A percentile compares a stretch with the other conserved stretches of the same genome.
phyloP scores from a whole-genome alignment of 2,888 invertebrate species.

The Eustalomyia histrio region DNA sequence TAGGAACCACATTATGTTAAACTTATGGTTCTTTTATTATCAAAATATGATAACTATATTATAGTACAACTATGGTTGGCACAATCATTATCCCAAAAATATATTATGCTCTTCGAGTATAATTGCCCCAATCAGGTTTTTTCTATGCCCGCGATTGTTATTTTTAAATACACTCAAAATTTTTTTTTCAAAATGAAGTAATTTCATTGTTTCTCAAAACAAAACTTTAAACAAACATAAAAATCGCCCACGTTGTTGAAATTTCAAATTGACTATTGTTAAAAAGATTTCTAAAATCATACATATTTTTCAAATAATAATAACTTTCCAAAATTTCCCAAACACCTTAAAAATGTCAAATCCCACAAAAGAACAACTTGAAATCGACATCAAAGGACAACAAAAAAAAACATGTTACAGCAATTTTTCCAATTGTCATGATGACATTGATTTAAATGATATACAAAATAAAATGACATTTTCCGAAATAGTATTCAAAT shows the following conservation, averaged over 20 bases:
- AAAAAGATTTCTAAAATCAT: background rate
- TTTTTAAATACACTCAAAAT: too few species aligned
- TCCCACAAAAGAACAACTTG: constrained; percentile 55
- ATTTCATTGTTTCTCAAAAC: background rate
- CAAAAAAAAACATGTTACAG: constrained; percentile 17
- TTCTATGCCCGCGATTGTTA: too few species aligned
- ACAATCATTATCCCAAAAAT: too few species aligned
- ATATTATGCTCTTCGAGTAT: too few species aligned
- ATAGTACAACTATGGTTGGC: too few species aligned
- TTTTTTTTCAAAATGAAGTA: too few species aligned
- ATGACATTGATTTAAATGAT: constrained; percentile 74
- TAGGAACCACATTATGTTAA: too few species aligned
- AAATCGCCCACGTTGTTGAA: background rate
- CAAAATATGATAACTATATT: too few species aligned
- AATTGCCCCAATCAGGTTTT: too few species aligned
- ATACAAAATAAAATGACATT: constrained; percentile 73
- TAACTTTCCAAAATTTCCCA: background rate
- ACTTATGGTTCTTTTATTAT: too few species aligned
- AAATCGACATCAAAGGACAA: constrained; percentile 42
- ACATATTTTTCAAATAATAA: background rate
- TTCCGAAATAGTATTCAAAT: constrained; percentile 54
- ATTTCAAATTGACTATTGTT: background rate
- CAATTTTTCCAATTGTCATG: constrained; percentile 55
- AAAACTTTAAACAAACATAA: background rate
- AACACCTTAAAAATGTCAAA: background rate